Base-by-base conservation (phyloP, 2,888 invertebrate species). In the Scaptomyza tumidula region DNA sequence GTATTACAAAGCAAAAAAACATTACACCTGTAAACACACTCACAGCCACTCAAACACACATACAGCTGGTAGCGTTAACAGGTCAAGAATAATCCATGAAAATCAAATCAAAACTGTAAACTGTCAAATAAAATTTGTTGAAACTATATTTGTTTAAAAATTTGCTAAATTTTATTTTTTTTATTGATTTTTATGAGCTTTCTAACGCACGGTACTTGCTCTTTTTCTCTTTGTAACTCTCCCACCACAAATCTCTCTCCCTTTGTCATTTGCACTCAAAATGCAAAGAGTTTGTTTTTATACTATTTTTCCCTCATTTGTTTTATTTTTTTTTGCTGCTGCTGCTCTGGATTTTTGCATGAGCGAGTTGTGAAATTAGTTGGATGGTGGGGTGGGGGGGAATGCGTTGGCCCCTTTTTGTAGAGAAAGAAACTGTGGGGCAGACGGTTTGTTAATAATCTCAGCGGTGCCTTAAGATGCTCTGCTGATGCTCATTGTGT, bases 221-320 rank as follows among this genome's bases (percentile, higher is more conserved):
- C 60, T 55, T 14, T 54, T 24, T 19, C 39, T 49, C 49, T 60
- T 33, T 54, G 16, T 31, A 14, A 10, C 53, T 53, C 67, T 66
- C 48, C 44, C 45, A 53, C 57, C 45, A 33, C 14, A 41, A 69
- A 72, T 75, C 58, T 58, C 73, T 77, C 64, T 69, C 62, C 69
- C 78, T 76, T 80, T 78, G 80, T 80, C 80, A 78, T 67, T 78
- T 73, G 52, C 78, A 77, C 78, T 80, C 78, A 74, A 70, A 80
- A 65, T 61, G 43, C 56, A 55, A 44, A 71, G 60, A 67, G 60
- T 66, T 75, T 57, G 58, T 58, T 63, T 66, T 50, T 64, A 19
- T 62, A 19, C 57, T 43, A 56, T 46, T 71, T 46, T 46, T 43
- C 53, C 54, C 50, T 55, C 57, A 50, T 60, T 68, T 65, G 56